Base-by-base conservation (phyloP, 2,113 vertebrate species). In the Oxyruncus cristatus region DNA sequence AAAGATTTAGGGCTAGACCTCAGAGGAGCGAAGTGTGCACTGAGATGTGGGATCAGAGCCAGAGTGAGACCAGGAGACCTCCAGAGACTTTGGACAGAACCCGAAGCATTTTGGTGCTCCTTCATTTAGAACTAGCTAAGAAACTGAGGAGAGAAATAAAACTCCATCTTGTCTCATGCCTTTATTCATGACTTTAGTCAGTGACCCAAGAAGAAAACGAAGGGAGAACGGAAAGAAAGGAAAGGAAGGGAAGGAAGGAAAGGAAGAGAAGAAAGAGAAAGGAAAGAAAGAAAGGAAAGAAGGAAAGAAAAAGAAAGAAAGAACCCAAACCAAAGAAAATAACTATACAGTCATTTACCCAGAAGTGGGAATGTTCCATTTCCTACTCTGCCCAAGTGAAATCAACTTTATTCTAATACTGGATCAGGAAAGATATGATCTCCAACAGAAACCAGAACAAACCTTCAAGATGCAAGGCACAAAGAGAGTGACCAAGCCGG, bases 101-200 rank as follows among this genome's bases (percentile, higher is more conserved):
- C 52, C 42, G 56, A 0, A 2, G 9, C 46, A 13, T 20, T 56
- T n/a, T 7, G 5, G 18, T 2, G 1, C 5, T 50, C n/a, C 53
- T 76, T 46, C 42, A 16, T 35, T 63, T 65, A 30, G 49, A 73
- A 19, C 5, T n/a, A 63, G 19, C 23, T 70, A 30, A 33, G 62
- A 70, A 88, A 55, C 13, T 63, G 66, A 76, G 44, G 44, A 47
- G 33, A 56, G 33, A 74, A 89, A 68, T 32, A 35, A 17, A 55
- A 37, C 6, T 4, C 3, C 3, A 12, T 50, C 62, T 65, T 75
- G 22, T 14, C 55, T 27, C 21, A 1, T 59, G 39, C 12, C 63
- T 75, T 79, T 72, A 23, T 14, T 73, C 9, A 6, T 23, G 8
- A 58, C 5, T 91, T 84, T 41, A 55, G 12, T 24, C 59, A 55